Evolutionary conservation across 1,140 invertebrate species (phyloP).

Genomic region (Papilio machaon): DNA sequence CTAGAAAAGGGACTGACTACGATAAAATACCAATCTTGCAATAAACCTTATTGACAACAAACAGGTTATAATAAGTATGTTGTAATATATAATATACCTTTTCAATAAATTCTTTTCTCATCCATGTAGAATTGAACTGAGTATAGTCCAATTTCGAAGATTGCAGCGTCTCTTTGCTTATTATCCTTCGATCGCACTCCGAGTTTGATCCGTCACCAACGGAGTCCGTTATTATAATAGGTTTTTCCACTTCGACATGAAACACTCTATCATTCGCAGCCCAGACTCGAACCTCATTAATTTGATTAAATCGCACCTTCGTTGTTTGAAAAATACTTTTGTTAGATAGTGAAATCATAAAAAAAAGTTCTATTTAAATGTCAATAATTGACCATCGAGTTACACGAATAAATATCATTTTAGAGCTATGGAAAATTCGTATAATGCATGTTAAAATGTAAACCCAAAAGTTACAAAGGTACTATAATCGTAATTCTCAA

Average conservation of each 20-base stretch:
- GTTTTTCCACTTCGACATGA: conserved; percentile 67
- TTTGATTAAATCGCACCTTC: conserved; percentile 58
- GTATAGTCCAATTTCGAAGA: conserved; percentile 58
- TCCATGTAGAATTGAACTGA: conserved; percentile 66
- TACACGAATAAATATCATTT: too few species aligned
- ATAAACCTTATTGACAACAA: too few species aligned
- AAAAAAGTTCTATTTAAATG: neutral
- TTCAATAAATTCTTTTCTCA: conserved; percentile 71
- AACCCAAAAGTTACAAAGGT: too few species aligned
- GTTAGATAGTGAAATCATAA: neutral
- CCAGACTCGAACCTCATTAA: conserved; percentile 65
- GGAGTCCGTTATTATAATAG: conserved; percentile 57
- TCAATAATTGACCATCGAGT: too few species aligned
- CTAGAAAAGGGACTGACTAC: too few species aligned
- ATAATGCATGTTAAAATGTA: too few species aligned
- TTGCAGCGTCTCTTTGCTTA: conserved; percentile 55
- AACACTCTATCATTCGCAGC: conserved; percentile 68
- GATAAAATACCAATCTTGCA: too few species aligned
- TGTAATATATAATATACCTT: conserved; percentile 58
- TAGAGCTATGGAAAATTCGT: too few species aligned
- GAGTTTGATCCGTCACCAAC: conserved; percentile 25
- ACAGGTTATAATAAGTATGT: neutral
- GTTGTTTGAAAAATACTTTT: neutral
- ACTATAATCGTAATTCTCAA: too few species aligned
- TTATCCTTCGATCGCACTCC: conserved; percentile 52